Evolutionary conservation across 2,797 vertebrate species (phyloP).

Genomic region (Brotogeris chrysoptera): DNA sequence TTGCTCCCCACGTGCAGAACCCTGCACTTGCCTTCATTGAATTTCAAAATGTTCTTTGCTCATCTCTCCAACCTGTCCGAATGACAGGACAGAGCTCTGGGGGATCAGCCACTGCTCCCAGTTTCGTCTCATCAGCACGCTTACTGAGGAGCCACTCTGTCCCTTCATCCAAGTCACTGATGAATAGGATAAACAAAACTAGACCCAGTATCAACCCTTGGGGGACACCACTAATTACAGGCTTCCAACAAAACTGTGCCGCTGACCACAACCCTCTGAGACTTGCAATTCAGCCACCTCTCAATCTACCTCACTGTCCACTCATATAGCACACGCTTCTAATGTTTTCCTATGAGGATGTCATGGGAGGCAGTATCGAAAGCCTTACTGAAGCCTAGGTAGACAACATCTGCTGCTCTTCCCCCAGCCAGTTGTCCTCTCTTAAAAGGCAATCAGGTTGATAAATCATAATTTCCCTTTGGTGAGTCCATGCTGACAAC

Average conservation of each 20-base stretch:
- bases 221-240: not conserved
- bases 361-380: not conserved
- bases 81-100: not conserved
- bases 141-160: not conserved
- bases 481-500: not conserved
- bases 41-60: not conserved
- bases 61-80: not conserved
- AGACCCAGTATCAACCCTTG: not conserved
- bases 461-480: not conserved
- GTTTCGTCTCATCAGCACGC: not conserved
- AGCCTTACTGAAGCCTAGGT: not conserved
- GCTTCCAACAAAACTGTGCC: not conserved
- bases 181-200: not conserved
- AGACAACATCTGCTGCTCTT: not conserved
- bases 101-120: not conserved
- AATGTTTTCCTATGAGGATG: not conserved
- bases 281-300: not conserved
- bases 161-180: not conserved
- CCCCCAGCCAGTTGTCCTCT: not conserved
- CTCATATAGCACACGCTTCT: not conserved
- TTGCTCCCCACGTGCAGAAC: not conserved
- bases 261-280: not conserved
- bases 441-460: not conserved
- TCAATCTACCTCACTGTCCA: not conserved
- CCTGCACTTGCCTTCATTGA: not conserved